Percentiles rank a stretch among this genome's conserved stretches.
Conservation (phyloP, 2,797 vertebrate species). For the Amblyraja radiata region DNA sequence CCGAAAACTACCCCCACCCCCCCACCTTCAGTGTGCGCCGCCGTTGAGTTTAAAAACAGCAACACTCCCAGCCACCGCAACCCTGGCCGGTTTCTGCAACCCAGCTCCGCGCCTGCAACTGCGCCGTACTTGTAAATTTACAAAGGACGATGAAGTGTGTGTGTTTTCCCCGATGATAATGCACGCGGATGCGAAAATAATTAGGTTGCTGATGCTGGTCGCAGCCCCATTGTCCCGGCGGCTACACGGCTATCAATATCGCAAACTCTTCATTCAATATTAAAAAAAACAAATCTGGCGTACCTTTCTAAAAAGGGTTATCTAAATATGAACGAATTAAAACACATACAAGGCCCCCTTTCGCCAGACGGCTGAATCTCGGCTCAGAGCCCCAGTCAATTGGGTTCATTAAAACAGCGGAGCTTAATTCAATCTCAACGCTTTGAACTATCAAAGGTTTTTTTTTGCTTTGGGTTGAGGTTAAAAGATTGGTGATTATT, state of each 20-base stretch:
- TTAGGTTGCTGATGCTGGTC: background rate
- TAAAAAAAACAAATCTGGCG: background rate
- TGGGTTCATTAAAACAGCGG: slow-evolving; percentile 45
- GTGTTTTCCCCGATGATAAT: background rate
- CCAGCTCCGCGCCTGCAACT: background rate
- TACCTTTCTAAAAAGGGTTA: slow-evolving; percentile 13
- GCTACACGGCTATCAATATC: background rate
- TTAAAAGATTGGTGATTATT: slow-evolving; percentile 40
- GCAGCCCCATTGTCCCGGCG: background rate
- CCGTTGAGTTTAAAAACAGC: background rate
- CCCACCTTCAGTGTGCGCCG: slow-evolving; percentile 34
- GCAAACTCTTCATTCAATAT: background rate
- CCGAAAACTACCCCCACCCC: slow-evolving; percentile 43
- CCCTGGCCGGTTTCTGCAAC: background rate
- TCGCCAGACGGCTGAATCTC: slow-evolving; percentile 40
- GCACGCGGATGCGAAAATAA: background rate
- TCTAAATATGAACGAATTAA: slow-evolving; percentile 33
- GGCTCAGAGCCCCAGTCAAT: slow-evolving; percentile 42
- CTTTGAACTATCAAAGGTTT: slow-evolving; percentile 46
- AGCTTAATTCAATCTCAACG: slow-evolving; percentile 38
- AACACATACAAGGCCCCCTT: background rate
- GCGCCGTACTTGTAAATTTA: background rate
- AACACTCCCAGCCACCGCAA: background rate
- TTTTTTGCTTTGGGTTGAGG: slow-evolving; percentile 29
- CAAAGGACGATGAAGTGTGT: background rate